Percentiles rank a stretch among this genome's conserved stretches.
Evolutionary conservation across 2,113 vertebrate genomes (phyloP).

Genomic region (Columbina picui): DNA sequence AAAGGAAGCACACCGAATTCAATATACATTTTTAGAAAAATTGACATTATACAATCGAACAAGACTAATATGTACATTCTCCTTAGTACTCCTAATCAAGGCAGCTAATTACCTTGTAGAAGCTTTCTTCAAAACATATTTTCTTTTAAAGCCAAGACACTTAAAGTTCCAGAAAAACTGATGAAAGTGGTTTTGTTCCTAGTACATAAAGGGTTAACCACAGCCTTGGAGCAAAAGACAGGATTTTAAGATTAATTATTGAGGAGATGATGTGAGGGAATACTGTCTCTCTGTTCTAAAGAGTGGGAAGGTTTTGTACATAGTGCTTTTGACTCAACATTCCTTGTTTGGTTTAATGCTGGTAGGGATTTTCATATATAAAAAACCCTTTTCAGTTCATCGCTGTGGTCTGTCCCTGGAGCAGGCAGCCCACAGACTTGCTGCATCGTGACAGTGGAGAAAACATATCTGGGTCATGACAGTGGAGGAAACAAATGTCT

Average conservation of each 20-base stretch:
- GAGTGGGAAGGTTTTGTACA: neutral
- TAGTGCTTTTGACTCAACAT: neutral
- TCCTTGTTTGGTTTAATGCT: neutral
- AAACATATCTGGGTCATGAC: neutral
- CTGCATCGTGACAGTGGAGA: too few relatives aligned
- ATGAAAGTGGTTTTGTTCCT: neutral
- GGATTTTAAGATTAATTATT: neutral
- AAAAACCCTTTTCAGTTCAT: neutral
- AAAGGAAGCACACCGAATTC: neutral
- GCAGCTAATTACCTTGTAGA: neutral
- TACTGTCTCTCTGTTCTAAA: neutral
- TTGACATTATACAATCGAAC: neutral
- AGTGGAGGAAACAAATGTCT: neutral
- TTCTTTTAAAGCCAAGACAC: neutral
- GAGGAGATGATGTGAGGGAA: neutral
- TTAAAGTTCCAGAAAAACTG: neutral
- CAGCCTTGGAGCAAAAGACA: neutral
- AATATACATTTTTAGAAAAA: neutral
- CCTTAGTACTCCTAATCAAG: neutral
- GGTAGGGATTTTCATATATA: neutral
- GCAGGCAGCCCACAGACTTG: rapidly evolving
- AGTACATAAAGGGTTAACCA: neutral
- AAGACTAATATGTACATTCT: neutral
- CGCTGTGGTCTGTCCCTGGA: rapidly evolving
- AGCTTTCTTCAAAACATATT: neutral